A percentile compares a stretch with the other conserved stretches of the same genome.
These are phyloP conservation scores for Carassius carassius DNA, from an alignment of 2,113 vertebrate genomes.

Conservation along the genomic window DNA sequence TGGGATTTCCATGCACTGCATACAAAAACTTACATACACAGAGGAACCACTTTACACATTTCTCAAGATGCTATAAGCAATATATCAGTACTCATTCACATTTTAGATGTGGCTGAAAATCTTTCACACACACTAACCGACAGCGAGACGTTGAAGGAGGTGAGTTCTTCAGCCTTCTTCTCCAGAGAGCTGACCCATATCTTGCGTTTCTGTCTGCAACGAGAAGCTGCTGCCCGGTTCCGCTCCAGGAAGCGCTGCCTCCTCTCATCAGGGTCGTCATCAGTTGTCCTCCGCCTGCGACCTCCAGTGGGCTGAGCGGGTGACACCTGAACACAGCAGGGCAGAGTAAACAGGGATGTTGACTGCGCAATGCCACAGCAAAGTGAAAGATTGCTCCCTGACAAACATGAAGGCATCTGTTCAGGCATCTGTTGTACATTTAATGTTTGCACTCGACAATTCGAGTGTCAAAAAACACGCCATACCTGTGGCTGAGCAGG, in stretches of 20 bases:
- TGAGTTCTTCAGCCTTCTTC: slow-evolving; percentile 96
- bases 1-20: no score
- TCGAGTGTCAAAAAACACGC: not conserved
- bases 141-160: slow-evolving; percentile 89
- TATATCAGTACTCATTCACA: not conserved
- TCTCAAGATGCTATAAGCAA: not conserved
- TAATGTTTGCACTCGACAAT: not conserved
- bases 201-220: slow-evolving; percentile 95
- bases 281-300: slow-evolving; percentile 83
- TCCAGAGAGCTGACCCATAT: slow-evolving; percentile 93
- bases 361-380: not conserved
- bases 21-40: no score
- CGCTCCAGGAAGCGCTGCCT: slow-evolving; percentile 94
- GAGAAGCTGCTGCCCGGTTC: slow-evolving; percentile 92
- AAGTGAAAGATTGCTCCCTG: slow-evolving; percentile 2
- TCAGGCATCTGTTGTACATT: no score
- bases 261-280: slow-evolving; percentile 94
- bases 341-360: not conserved
- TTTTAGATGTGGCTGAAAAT: not conserved
- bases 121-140: slow-evolving; percentile 78
- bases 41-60: no score
- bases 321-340: slow-evolving; percentile 80
- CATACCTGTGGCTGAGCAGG: slow-evolving; percentile 94
- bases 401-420: not conserved
- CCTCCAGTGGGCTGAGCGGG: slow-evolving; percentile 94